These are phyloP conservation scores for Unio pictorum DNA, from an alignment of 2,888 invertebrate species.

Conservation along the genomic window DNA sequence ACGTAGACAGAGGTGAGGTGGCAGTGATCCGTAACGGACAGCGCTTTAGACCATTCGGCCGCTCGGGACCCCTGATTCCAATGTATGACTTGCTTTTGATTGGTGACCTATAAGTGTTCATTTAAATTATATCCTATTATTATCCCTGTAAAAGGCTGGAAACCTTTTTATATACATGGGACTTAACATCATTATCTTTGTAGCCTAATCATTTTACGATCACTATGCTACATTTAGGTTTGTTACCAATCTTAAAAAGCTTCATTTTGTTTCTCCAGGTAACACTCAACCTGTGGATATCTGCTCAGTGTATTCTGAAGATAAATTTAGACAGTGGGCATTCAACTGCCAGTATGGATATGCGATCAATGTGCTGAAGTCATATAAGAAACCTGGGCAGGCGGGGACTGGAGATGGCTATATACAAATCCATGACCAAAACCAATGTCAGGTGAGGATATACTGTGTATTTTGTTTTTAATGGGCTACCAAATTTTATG, in stretches of 20 bases:
- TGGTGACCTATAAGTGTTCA: no score
- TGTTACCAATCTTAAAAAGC: background rate
- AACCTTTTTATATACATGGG: no score
- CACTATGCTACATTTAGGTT: background rate
- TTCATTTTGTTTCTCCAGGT: constrained; percentile 37
- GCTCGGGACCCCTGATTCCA: no score
- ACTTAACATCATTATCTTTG: no score
- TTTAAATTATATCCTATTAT: no score
- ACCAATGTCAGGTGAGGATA: constrained; percentile 60
- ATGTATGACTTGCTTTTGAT: no score
- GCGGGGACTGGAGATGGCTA: constrained; percentile 61
- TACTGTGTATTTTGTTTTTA: background rate
- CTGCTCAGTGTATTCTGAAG: constrained; percentile 54
- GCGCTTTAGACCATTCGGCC: no score
- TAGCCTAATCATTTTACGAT: no score
- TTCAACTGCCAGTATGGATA: constrained; percentile 68
- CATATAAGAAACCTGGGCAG: constrained; percentile 51
- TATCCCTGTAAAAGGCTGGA: no score
- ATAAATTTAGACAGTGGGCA: constrained; percentile 60
- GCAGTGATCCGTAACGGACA: no score
- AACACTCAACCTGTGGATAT: constrained; percentile 54
- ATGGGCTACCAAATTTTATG: background rate
- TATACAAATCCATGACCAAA: constrained; percentile 64
- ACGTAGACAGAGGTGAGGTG: no score
- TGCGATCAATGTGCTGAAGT: constrained; percentile 61